These are phyloP conservation scores for Catotricha subobsoleta DNA, from an alignment of 2,888 invertebrate species.

Conservation along the genomic window DNA sequence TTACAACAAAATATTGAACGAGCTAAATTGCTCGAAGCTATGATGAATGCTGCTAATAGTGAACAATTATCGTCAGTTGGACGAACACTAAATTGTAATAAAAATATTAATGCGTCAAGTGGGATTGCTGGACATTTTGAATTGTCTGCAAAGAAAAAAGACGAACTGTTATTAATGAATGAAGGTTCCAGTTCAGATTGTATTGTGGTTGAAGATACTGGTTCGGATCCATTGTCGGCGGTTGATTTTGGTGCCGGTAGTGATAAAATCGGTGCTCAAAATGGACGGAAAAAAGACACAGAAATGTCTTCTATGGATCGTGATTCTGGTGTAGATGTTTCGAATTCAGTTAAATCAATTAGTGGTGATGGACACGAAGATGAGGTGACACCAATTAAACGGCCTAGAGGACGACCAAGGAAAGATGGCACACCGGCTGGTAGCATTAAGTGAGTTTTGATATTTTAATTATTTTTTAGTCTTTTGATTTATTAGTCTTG, in stretches of 20 bases:
- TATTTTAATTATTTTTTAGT: not conserved
- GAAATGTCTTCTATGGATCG: conserved; percentile 5
- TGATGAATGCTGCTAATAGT: conserved; percentile 2
- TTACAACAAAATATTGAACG: conserved; percentile 5
- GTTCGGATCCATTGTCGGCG: conserved; percentile 10
- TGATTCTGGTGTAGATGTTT: conserved; percentile 11
- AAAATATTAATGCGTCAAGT: not conserved
- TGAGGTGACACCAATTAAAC: conserved; percentile 17
- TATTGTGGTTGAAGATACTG: conserved; percentile 21
- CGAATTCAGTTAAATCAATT: conserved; percentile 9
- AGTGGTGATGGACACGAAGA: conserved; percentile 7
- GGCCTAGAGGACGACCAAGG: conserved; percentile 33
- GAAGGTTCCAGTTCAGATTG: conserved; percentile 31
- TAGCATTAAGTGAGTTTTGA: conserved; percentile 8
- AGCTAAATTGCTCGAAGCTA: not conserved
- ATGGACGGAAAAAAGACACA: conserved; percentile 1
- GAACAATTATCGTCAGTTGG: not conserved
- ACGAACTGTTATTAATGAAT: conserved; percentile 15
- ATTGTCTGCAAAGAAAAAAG: not conserved
- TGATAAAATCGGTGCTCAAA: conserved; percentile 6
- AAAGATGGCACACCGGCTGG: conserved; percentile 27
- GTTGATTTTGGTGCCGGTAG: not conserved
- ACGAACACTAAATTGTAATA: not conserved
- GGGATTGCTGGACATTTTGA: not conserved
- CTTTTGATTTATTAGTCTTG: not conserved